Evolutionary conservation across 2,113 vertebrate species (phyloP), one percentile per base, ranked within the genome.

Genomic region (Heptranchias perlo): DNA sequence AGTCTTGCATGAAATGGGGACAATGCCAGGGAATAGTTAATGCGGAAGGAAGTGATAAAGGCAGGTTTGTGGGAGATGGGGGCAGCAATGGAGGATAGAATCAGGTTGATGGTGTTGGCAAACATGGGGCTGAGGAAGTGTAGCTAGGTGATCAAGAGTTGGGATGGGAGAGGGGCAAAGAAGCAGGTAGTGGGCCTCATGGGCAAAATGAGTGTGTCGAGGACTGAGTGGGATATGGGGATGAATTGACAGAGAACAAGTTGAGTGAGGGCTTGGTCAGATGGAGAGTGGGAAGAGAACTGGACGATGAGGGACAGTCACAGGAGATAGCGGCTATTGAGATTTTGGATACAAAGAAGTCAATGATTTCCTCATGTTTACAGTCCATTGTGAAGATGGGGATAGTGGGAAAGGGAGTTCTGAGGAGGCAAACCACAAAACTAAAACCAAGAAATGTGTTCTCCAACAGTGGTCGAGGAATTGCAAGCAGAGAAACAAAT

Each of bases 401-500:
- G 16, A 47, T 23, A 0, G 16, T 47, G 39, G 11, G 28, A n/a
- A 4, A 58, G 49, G 28, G 52, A 91, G 52, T 11, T 35, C 52
- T 35, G 23, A 54, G 52, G 87, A 6, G 1, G 28, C 6, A 25
- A 58, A 39, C 35, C 58, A 39, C 89, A 62, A 39, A 62, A n/a
- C 89, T 93, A 62, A 93, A 62, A 39, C 14, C 6, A n/a, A 2
- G 58, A 44, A 93, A 44, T 93, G 89, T 93, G 35, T 93, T 96
- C 96, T 96, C 96, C 16, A 96, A 98, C 97, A 96, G 95, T 96
- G 54, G 84, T 96, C 21, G 96, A 97, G 78, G 97, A 96, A 54
- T 97, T 98, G 25, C 96, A 96, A 25, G 67, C 95, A 58, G 97
- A 97, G 96, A 97, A 97, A 73, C 97, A 97, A 87, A 97, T 98